Evolutionary conservation across 64 coral and sea anemone genomes (phyloP), one percentile per base, ranked within the genome.

Genomic region (Stichodactyla mertensii): DNA sequence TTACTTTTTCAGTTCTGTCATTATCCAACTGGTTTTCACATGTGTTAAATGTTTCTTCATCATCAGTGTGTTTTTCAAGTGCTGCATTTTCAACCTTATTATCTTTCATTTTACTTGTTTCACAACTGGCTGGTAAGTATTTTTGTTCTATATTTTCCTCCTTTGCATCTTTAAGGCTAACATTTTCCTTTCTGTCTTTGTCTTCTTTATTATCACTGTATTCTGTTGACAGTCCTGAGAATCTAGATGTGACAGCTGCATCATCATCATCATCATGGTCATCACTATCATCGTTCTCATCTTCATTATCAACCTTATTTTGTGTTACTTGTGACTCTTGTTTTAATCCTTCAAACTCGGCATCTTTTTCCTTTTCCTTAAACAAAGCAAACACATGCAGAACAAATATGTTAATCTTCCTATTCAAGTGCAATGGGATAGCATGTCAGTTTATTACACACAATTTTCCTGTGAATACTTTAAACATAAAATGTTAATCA

Each of bases 161-260:
- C 28, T 31, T 31, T 31, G 28, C 28, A 0, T 31, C 28, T 31
- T 31, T 31, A 31, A 31, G 28, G 1, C 28, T 31, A 31, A 31
- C 28, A 31, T 31, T 31, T 31, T 31, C 28, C 28, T 31, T 31
- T 31, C 1, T 31, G 28, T 71, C 74, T 79, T 84, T 27, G 64
- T 86, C 26, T 82, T 54, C 53, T 61, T 13, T 27, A 2, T 69
- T 31, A 18, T 57, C 52, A n/a, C 77, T 86, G 82, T 87, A 59
- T 16, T 89, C 93, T 54, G 91, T 80, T 61, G 87, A 77, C 54
- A 92, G 78, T 83, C 59, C 78, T 23, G 90, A 57, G 51, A 95
- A 91, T 86, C 78, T 89, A 52, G 88, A 74, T 5, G 15, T 57
- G 57, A 24, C 80, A 7, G 61, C 16, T 10, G 69, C 10, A 51